Base-by-base conservation (phyloP, 2,888 invertebrate species). In the Ormia ochracea region DNA sequence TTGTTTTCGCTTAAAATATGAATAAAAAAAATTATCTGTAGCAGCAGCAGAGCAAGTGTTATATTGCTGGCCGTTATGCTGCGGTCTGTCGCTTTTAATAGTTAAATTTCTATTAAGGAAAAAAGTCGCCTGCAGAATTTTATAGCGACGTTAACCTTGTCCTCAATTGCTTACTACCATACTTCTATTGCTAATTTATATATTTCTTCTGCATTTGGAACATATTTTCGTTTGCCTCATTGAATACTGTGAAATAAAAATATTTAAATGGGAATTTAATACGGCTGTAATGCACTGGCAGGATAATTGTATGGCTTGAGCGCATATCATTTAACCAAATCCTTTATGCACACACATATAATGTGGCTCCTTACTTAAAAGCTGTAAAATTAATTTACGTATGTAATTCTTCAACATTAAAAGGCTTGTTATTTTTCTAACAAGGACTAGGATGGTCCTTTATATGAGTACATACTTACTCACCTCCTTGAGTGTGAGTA, bases 91-190 rank as follows among this genome's bases (percentile, higher is more conserved):
- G 31, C 61, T 69, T 69, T 76, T 69, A 69, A 33, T 58, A 56
- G 70, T 19, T 6, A 6, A 43, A 4, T 50, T 5, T 28, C 23
- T 56, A 45, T 12, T 21, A 41, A n/a, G 14, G 6, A 52, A 5
- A 21, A 19, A 33, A 33, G 23, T n/a, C 3, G 23, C 4, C n/a
- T 26, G 17, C 41, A 2, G 31, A 43, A 21, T 26, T 65, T 14
- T 1, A 61, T 43, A 45, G 41, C 21, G 26, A 36, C 9, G 45
- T 56, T 80, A 80, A 72, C 80, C 80, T 80, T 80, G 80, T 76
- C 75, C 80, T 68, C 61, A 68, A 72, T 80, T 63, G 54, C 19
- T 59, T 52, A 23, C 28, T 26, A 50, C n/a, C 28, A 54, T 43
- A 7, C 19, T 31, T 52, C 14, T n/a, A 7, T n/a, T n/a, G n/a